Conservation (phyloP, 2,113 vertebrate species). For the Cnemophilus loriae region DNA sequence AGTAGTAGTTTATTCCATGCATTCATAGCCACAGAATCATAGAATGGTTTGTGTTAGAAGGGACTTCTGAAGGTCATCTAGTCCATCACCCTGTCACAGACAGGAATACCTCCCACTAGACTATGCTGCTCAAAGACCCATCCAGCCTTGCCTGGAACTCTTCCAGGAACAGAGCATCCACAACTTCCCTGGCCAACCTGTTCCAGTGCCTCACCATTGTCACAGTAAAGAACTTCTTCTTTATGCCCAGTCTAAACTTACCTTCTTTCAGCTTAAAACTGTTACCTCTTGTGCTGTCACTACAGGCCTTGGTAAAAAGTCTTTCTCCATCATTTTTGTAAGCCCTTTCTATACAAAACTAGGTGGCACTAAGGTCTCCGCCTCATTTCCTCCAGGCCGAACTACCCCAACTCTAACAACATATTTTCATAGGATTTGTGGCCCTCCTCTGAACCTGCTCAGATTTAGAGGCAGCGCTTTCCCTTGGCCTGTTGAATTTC, state of each 20-base stretch:
- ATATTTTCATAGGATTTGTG: neutral
- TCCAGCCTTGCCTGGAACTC: neutral
- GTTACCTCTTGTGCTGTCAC: neutral
- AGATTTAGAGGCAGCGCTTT: neutral
- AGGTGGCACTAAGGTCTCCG: neutral
- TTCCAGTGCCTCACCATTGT: neutral
- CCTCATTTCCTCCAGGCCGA: neutral
- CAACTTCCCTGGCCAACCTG: rapidly evolving
- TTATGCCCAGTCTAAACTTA: neutral
- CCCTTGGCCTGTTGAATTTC: neutral
- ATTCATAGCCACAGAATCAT: neutral
- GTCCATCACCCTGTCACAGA: neutral
- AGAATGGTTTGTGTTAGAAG: neutral
- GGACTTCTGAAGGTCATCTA: neutral
- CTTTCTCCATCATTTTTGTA: neutral
- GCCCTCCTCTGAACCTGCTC: neutral
- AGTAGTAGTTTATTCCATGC: neutral
- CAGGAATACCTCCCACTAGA: neutral
- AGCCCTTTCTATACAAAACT: neutral
- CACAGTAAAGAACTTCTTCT: neutral
- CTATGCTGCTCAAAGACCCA: neutral
- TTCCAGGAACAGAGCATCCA: neutral
- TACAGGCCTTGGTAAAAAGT: neutral
- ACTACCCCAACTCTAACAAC: neutral
- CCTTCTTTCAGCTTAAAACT: neutral